Base-by-base conservation (phyloP, 2,888 invertebrate species). In the Pogonocherus hispidulus region DNA sequence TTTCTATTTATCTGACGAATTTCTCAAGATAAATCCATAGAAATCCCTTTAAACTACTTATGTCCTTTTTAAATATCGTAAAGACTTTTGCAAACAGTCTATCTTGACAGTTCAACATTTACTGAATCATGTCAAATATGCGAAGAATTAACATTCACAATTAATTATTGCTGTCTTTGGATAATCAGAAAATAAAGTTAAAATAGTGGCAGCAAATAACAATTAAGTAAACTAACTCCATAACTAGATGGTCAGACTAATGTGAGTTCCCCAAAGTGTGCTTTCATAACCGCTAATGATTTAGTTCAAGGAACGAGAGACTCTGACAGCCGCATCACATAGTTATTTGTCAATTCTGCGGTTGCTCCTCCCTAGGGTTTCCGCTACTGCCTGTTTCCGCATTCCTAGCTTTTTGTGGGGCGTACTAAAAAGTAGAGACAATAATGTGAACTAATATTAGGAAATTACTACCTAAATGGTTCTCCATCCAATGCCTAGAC, bases 201-300 rank as follows among this genome's bases (percentile, higher is more conserved):
- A 56, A 62, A 62, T 46, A 67, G 18, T 41, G 22, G 16, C 14
- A 16, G 41, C 18, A 46, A 52, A 59, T 41, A 67, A 23, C 67
- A 56, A 55, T 63, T 41, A 52, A 18, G 37, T 23, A 55, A 63
- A 67, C 55, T 41, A 37, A 60, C 57, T 56, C 65, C 51, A 35
- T 44, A 32, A 18, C 55, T 62, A 67, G 63, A 75, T 72, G 78
- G 70, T 71, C 75, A 71, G 73, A 75, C 73, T 73, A 77, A 78
- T 79, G 74, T 75, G 76, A 79, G 75, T 74, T 67, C 68, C 69
- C 63, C 69, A 63, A 79, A 78, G 78, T 79, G 79, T 75, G 73
- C 79, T 65, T 71, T 73, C 72, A 72, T 74, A 70, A 76, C 79
- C 79, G 72, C 79, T 79, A 80, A 81, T 80, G 78, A 79, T 76